Base-by-base conservation (phyloP, 1,140 invertebrate species). In the Vanessa tameamea region DNA sequence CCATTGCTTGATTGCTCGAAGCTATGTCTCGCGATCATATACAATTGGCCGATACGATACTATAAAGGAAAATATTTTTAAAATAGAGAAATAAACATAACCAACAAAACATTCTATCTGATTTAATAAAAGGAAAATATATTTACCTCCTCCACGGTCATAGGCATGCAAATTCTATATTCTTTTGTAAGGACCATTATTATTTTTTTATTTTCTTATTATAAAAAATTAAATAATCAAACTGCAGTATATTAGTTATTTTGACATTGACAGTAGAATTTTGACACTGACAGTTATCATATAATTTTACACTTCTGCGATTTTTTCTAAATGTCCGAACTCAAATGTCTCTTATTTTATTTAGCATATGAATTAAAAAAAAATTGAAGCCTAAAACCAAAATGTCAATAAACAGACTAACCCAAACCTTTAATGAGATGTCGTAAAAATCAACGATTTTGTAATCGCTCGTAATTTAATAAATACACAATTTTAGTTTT, bases 21-120 rank as follows among this genome's bases (percentile, higher is more conserved):
- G 89, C 97, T 98, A 84, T 99, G 98, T 73, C 97, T 95, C 7
- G 97, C 97, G 83, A 98, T 98, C 98, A 98, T 99, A 91, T 98
- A 98, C 65, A 99, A 93, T 83, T 99, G 98, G 0, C 97, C 98
- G 86, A 98, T 96, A 66, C 95, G 95, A 91, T 99, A 99, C 97
- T 98, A 53, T 72, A 14, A 26, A 77, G 65, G 55, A 78, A 71
- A 80, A 73, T 66, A 11, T 75, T 74, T 72, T 73, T 78, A 80
- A 80, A 48, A 72, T 16, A 48, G 48, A 61, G 65, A 68, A 26
- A 72, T 51, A 59, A 59, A 69, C 55, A 66, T 57, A 63, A 71
- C 48, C 65, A 64, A 47, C 15, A 77, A 71, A 57, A 31, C 7
- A 50, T 5, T 23, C 23, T 68, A 70, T 65, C 57, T 67, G 37